Conservation (phyloP, 2,113 vertebrate genomes). For the Apaloderma vittatum region DNA sequence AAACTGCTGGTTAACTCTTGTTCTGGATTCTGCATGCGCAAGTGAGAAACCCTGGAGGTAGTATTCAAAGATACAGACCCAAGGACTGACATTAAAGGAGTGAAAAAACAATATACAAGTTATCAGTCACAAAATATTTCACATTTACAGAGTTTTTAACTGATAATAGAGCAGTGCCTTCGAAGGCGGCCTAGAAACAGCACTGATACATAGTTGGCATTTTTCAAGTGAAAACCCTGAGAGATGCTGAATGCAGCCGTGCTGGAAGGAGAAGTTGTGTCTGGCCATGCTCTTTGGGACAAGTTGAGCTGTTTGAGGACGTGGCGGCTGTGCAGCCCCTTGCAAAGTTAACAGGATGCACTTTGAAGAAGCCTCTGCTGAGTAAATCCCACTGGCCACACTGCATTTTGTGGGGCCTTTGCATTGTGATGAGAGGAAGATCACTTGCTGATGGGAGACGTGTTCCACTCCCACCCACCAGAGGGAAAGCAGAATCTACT, state of each 20-base stretch:
- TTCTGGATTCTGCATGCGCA: neutral
- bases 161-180: neutral
- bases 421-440: neutral
- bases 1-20: neutral
- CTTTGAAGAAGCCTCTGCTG: neutral
- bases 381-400: neutral
- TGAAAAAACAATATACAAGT: neutral
- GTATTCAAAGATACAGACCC: neutral
- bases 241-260: neutral
- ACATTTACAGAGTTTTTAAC: neutral
- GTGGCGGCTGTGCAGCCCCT: neutral
- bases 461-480: neutral
- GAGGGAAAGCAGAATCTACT: neutral
- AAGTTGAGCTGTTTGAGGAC: fast-evolving
- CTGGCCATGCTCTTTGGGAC: fast-evolving
- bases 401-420: fast-evolving
- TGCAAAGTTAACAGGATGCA: neutral
- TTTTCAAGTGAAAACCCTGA: neutral
- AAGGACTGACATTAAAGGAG: neutral
- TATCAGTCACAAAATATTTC: neutral
- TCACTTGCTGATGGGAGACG: neutral
- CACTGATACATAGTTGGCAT: neutral
- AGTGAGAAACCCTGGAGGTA: neutral
- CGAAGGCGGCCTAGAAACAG: neutral
- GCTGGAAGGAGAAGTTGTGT: neutral